These are phyloP conservation scores for Diacarnus erythraeanus DNA, from an alignment of 37 sponge, comb jelly and placozoan genomes.

Conservation along the genomic window DNA sequence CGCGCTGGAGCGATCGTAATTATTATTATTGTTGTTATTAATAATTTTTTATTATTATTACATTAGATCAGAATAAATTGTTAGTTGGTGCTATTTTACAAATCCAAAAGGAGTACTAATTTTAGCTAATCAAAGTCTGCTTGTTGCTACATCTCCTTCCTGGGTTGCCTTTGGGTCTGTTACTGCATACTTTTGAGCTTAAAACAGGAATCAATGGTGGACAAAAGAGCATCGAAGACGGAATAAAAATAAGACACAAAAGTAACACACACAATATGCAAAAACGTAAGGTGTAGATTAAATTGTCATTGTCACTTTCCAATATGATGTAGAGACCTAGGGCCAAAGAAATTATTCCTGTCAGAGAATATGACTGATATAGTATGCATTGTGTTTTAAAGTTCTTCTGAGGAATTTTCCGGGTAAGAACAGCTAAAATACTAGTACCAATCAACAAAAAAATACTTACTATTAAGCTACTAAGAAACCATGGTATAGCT, in stretches of 20 bases:
- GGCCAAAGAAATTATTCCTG: neutral
- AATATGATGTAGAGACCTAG: neutral
- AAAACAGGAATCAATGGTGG: neutral
- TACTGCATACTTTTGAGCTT: too few species aligned
- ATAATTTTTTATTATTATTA: too few species aligned
- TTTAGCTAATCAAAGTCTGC: too few species aligned
- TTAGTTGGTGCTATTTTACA: too few species aligned
- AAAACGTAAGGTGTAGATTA: neutral
- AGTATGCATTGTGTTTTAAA: neutral
- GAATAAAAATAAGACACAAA: neutral
- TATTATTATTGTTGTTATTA: too few species aligned
- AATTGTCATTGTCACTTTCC: neutral
- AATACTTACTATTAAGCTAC: neutral
- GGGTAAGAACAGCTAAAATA: neutral
- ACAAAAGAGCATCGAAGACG: neutral
- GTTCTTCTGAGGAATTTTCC: neutral
- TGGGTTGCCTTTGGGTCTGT: too few species aligned
- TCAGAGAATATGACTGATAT: neutral
- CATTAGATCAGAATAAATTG: too few species aligned
- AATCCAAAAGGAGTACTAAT: too few species aligned
- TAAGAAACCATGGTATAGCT: neutral
- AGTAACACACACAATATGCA: neutral
- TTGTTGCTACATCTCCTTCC: too few species aligned
- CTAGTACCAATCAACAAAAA: neutral
- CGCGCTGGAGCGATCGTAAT: too few species aligned